Percentiles rank a stretch among this genome's conserved stretches.
These are phyloP conservation scores for Stenolophus ochropezus DNA, from an alignment of 2,888 invertebrate genomes.

Conservation along the genomic window DNA sequence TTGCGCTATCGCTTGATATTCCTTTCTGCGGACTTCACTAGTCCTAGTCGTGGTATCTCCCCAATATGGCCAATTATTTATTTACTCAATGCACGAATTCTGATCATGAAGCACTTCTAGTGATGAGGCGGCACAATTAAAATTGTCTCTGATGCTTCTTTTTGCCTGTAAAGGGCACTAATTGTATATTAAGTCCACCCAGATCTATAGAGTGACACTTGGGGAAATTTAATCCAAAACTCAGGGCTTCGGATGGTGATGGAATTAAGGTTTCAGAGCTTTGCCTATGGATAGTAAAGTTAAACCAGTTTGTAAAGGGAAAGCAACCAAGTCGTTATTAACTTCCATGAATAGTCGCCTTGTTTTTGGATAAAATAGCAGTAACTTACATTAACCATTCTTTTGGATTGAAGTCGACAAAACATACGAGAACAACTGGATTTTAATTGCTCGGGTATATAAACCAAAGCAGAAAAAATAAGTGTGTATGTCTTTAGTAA, in stretches of 20 bases:
- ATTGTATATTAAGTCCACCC: neutral
- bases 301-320: neutral
- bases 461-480: too few species aligned
- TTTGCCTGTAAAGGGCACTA: neutral
- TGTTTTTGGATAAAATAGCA: too few species aligned
- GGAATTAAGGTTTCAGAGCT: neutral
- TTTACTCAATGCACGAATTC: slow-evolving; percentile 49
- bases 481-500: too few species aligned
- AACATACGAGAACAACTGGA: too few species aligned
- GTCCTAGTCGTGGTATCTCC: slow-evolving; percentile 24
- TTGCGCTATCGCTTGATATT: slow-evolving; percentile 13
- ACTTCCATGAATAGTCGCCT: too few species aligned
- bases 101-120: slow-evolving; percentile 11
- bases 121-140: slow-evolving; percentile 5
- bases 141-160: slow-evolving; percentile 1
- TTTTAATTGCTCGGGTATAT: too few species aligned
- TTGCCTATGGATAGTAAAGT: neutral
- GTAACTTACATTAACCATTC: too few species aligned
- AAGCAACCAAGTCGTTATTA: too few species aligned
- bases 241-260: neutral
- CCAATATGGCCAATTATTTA: slow-evolving; percentile 54
- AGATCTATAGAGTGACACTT: neutral
- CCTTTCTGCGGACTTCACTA: neutral
- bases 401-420: too few species aligned
- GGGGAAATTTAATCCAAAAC: neutral